Evolutionary conservation across 2,888 invertebrate species (phyloP).

Genomic region (Lasioglossum marginatum): DNA sequence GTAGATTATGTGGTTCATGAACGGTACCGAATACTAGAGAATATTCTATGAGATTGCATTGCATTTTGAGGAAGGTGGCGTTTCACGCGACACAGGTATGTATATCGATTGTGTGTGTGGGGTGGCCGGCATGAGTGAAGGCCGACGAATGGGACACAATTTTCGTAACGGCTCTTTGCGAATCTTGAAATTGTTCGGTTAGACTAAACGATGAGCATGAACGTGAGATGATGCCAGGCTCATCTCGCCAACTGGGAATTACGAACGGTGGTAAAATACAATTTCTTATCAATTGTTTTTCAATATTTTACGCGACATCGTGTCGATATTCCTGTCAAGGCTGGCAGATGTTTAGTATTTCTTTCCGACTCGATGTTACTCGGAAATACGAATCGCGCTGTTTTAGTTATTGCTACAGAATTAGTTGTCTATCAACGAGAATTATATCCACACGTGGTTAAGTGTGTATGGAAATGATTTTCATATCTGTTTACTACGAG

Average conservation of each 20-base stretch:
- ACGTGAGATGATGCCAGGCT: constrained; percentile 82
- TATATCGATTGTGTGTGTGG: constrained; percentile 77
- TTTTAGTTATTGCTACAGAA: constrained; percentile 28
- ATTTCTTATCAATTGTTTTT: constrained; percentile 44
- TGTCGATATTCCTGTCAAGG: constrained; percentile 54
- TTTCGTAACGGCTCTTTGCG: constrained; percentile 79
- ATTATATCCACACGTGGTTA: constrained; percentile 56
- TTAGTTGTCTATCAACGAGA: constrained; percentile 30
- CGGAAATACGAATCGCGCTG: constrained; percentile 22
- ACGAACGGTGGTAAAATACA: constrained; percentile 80
- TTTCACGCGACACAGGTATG: constrained; percentile 66
- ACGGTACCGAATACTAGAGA: constrained; percentile 9
- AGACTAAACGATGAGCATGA: constrained; percentile 74
- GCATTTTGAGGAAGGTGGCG: constrained; percentile 71
- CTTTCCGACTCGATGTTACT: constrained; percentile 14
- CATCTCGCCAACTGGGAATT: constrained; percentile 79
- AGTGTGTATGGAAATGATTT: constrained; percentile 50
- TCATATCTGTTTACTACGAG: constrained; percentile 57
- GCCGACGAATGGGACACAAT: constrained; percentile 77
- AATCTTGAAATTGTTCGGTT: constrained; percentile 64
- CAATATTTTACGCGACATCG: constrained; percentile 48
- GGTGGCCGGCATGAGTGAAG: constrained; percentile 81
- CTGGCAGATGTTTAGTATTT: constrained; percentile 78
- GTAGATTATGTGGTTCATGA: neutral
- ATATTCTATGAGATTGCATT: constrained; percentile 35